Evolutionary conservation across 2,113 vertebrate species (phyloP), one percentile per base, ranked within the genome.

Genomic region (Struthidea cinerea): DNA sequence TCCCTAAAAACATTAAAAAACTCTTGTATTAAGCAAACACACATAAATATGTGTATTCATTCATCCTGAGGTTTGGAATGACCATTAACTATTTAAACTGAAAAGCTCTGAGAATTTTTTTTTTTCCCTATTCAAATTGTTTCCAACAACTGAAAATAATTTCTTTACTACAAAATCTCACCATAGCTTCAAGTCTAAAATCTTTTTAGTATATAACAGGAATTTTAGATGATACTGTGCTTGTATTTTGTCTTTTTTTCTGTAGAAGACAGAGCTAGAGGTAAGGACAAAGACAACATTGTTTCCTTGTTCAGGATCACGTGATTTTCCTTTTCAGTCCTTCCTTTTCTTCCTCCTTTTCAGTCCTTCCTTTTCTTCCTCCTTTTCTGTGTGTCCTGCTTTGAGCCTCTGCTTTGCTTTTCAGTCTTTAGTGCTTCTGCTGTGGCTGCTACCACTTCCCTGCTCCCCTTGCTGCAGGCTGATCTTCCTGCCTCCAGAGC

Each of bases 281-380:
- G 8, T 27, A 79, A 41, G 41, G 32, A 96, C 78, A 96, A 94
- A 94, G 86, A 84, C 39, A 46, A 33, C 80, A 87, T 82, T 94
- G 93, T 93, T 89, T 90, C 52, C 73, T 47, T 89, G 55, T 69
- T 90, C 57, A 53, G 77, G 52, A 94, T 94, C 94, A 97, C 18
- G 10, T 97, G 95, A 84, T 84, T 95, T 84, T 35, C 41, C 92
- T 90, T 96, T 85, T 67, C 65, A 93, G 11, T 82, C 80, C 60
- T 84, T 64, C 50, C 44, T 4, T 59, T 81, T 56, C 37, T 78
- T 78, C 26, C 41, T 53, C n/a, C 69, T 53, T 73, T 73, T 73
- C 70, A 73, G 1, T 21, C 70, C 33, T 87, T 81, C 76, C 13
- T 10, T 93, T 91, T 94, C 53, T 94, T 95, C 60, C 59, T 76